Evolutionary conservation across 2,797 vertebrate species (phyloP).

Genomic region (Cetoscarus ocellatus): DNA sequence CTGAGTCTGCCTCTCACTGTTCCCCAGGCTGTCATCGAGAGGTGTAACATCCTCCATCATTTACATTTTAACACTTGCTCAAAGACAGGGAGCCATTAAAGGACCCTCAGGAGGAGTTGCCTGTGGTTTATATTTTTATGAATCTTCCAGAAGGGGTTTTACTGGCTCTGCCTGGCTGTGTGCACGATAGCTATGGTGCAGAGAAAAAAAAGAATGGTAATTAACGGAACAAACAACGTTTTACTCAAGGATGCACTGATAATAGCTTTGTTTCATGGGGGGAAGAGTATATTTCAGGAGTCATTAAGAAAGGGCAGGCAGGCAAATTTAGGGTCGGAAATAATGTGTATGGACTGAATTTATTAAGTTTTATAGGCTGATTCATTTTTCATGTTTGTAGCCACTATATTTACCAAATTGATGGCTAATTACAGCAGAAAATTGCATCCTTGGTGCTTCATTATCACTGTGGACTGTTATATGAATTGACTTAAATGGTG

Average conservation of each 20-base stretch:
- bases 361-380: constrained; percentile 22
- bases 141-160: constrained; percentile 76
- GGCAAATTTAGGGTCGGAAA: constrained; percentile 19
- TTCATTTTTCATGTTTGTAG: constrained; percentile 20
- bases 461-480: background rate
- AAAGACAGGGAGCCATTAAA: constrained; percentile 72
- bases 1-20: constrained; percentile 48
- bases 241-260: constrained; percentile 58
- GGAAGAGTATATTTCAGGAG: constrained; percentile 48
- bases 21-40: constrained; percentile 69
- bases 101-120: constrained; percentile 65
- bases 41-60: constrained; percentile 72
- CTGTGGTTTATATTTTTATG: constrained; percentile 73
- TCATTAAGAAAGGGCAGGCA: constrained; percentile 19
- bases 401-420: constrained; percentile 14
- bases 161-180: constrained; percentile 63
- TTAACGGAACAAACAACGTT: constrained; percentile 77
- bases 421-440: constrained; percentile 5
- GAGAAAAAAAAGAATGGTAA: constrained; percentile 64
- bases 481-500: background rate
- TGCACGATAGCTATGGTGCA: constrained; percentile 58
- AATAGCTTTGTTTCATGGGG: constrained; percentile 61
- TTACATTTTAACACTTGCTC: constrained; percentile 76
- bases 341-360: constrained; percentile 9
- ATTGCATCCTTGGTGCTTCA: background rate